Conservation (phyloP, 37 sponge, comb jelly and placozoan genomes). For the Petrosia ficiformis region DNA sequence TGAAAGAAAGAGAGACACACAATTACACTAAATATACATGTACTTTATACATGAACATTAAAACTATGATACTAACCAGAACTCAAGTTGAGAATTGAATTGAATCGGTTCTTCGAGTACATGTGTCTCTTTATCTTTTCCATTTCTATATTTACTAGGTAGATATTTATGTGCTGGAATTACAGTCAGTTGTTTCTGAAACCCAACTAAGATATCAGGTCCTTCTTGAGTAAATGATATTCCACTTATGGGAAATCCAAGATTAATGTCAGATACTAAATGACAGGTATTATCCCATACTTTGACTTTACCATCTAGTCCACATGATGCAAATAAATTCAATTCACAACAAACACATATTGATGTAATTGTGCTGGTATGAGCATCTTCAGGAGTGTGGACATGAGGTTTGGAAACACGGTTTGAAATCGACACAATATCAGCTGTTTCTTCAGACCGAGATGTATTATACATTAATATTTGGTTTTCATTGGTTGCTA, state of each 20-base stretch:
- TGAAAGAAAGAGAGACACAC: too few relatives aligned
- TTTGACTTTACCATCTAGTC: slow-evolving; percentile 55
- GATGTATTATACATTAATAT: slow-evolving; percentile 21
- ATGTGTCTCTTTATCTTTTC: slow-evolving; percentile 6
- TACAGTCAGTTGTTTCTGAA: slow-evolving; percentile 32
- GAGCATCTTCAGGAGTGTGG: slow-evolving; percentile 52
- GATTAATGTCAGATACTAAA: slow-evolving; percentile 54
- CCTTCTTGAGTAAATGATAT: slow-evolving; percentile 24
- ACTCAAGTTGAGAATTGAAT: slow-evolving; percentile 36
- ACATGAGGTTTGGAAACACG: not conserved
- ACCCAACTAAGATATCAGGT: slow-evolving; percentile 49
- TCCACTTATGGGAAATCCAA: slow-evolving; percentile 29
- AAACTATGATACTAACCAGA: slow-evolving; percentile 32
- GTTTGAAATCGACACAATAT: not conserved
- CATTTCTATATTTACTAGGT: not conserved
- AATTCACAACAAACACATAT: slow-evolving; percentile 10
- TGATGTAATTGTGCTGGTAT: slow-evolving; percentile 26
- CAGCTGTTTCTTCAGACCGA: not conserved
- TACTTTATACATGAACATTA: not conserved
- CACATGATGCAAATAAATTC: slow-evolving; percentile 38
- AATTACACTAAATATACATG: slow-evolving; percentile 6
- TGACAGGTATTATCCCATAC: slow-evolving; percentile 46
- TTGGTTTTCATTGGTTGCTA: slow-evolving; percentile 13
- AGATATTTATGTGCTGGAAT: slow-evolving; percentile 26
- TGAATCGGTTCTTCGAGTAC: slow-evolving; percentile 13